These are phyloP conservation scores for Ifrita kowaldi DNA, from an alignment of 2,113 vertebrate species.

Conservation along the genomic window DNA sequence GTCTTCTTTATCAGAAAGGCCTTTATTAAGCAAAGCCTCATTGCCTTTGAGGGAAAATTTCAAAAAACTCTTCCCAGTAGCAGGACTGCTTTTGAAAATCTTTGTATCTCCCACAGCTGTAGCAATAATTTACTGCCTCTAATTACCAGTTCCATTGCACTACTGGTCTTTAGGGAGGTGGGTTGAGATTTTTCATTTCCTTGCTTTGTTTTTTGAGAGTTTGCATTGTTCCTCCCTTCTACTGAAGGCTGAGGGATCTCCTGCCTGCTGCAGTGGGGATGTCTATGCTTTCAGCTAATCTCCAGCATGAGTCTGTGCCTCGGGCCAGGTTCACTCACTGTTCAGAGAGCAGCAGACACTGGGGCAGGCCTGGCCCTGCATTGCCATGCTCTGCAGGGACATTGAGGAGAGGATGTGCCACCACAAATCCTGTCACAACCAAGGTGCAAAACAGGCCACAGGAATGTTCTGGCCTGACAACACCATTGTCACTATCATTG, in stretches of 20 bases:
- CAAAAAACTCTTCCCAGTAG: background rate
- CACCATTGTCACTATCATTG: background rate
- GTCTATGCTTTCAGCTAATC: background rate
- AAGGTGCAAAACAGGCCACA: background rate
- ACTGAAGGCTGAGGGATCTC: background rate
- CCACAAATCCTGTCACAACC: background rate
- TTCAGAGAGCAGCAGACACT: background rate
- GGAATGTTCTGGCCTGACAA: background rate
- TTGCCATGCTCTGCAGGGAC: background rate
- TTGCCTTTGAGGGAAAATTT: background rate
- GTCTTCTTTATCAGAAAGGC: background rate
- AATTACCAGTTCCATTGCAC: background rate
- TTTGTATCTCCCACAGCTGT: background rate
- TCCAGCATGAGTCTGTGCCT: background rate
- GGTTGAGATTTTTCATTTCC: background rate
- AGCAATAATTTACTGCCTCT: background rate
- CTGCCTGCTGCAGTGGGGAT: background rate
- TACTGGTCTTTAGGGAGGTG: background rate
- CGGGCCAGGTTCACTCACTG: background rate
- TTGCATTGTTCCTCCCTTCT: background rate
- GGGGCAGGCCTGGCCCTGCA: background rate
- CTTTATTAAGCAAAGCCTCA: background rate
- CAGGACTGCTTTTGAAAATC: background rate
- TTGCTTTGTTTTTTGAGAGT: background rate
- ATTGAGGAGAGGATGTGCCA: background rate